Evolutionary conservation across 2,113 vertebrate genomes (phyloP), one percentile per base, ranked within the genome.

Genomic region (Tachuris rubrigastra): DNA sequence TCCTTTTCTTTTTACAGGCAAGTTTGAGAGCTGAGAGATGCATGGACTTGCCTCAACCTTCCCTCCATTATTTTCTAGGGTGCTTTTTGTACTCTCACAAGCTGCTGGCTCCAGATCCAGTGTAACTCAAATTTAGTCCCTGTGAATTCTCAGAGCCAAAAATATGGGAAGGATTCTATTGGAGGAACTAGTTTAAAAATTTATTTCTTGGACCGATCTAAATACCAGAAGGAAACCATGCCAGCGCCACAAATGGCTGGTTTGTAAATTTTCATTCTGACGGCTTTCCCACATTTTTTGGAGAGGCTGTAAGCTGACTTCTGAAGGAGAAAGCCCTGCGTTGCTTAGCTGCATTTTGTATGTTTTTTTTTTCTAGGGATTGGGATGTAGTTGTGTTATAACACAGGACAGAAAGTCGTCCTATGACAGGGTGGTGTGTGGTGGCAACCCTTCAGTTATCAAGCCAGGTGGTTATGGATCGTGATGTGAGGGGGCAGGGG

Each of bases 261-360:
- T 58, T 79, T 93, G 93, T 49, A 93, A 78, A 74, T 53, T 90
- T 92, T 89, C 62, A 63, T 83, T 90, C 83, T 77, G 56, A 56
- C 1, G 0, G 9, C n/a, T 92, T 92, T n/a, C 77, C 49, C 46
- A 27, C 2, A 2, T 14, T 49, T 89, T 89, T 89, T 83, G 35
- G 63, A 80, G 78, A 69, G 49, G 18, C 24, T 62, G 62, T 65
- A 79, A 91, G 71, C 78, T 69, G 18, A 37, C 87, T 87, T 93
- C 67, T 66, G 78, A 76, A 91, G 49, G n/a, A 69, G 46, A 76
- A 74, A 84, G 47, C 72, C 58, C 63, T 52, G 46, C 0, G 8
- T 92, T 94, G 86, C 85, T 94, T 90, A 85, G 82, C 74, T 92
- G 89, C 87, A 37, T 55, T 82, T 83, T 77, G 49, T 72, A n/a